Base-by-base conservation (phyloP, 2,797 vertebrate species). In the Argyrosomus regius region DNA sequence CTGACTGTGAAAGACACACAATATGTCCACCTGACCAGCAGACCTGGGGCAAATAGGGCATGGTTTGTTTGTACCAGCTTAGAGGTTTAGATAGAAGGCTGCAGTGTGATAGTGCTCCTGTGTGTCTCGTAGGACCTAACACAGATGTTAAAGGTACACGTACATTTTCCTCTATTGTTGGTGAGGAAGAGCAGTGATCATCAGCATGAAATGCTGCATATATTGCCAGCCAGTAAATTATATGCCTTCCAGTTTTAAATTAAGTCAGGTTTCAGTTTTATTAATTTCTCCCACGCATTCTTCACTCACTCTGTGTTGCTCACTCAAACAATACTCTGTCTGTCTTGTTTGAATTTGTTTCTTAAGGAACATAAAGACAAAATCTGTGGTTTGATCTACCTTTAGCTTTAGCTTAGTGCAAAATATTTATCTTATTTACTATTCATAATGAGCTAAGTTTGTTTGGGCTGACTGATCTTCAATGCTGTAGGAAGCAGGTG, bases 1-100 rank as follows among this genome's bases (percentile, higher is more conserved):
- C 43, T 26, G 76, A 84, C 41, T 46, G 75, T 78, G 65, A 77
- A 56, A 85, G 77, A 89, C 82, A 83, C 1, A 78, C 56, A 65
- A 63, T 43, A 10, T 1, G 77, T 82, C 80, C 70, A 59, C 63
- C 77, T 72, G 22, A 80, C 1, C 67, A 24, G 67, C 84, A 87
- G 87, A 90, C 88, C 89, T 87, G 90, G 87, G 85, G 89, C 89
- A 3, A 57, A 84, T 5, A 68, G 64, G 43, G 24, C 39, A 6
- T 0, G 0, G 5, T 18, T 41, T 52, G 20, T 62, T 56, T 49
- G 45, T 14, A 60, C 28, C 45, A 54, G 18, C 41, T 45, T 52
- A 17, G 31, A 56, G n/a, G 17, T 28, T 49, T 7, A 48, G 20
- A 52, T 3, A 46, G 17, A 17, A 10, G 6, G 4, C 48, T 58